Conservation (phyloP, 2,797 vertebrate species). For the Sus cebifrons region DNA sequence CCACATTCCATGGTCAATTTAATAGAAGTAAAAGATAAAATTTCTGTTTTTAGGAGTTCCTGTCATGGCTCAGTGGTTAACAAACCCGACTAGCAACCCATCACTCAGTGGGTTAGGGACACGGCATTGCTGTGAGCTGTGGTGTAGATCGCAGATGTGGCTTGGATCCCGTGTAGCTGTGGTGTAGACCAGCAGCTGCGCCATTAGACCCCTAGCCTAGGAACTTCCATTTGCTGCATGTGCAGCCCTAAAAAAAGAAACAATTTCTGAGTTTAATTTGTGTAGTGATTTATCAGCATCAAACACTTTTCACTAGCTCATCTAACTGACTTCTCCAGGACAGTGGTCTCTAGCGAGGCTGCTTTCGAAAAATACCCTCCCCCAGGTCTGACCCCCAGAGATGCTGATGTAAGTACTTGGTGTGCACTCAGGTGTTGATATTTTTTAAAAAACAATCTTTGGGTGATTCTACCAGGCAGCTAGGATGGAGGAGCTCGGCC, state of each 20-base stretch:
- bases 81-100: too few species aligned
- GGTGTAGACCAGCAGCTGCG: too few species aligned
- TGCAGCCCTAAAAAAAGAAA: background rate
- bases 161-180: too few species aligned
- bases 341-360: background rate
- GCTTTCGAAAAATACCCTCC: background rate
- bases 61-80: too few species aligned
- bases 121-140: too few species aligned
- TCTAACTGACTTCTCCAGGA: background rate
- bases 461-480: background rate
- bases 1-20: too few species aligned
- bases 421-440: background rate
- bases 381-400: background rate
- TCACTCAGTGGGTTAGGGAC: too few species aligned
- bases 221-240: too few species aligned
- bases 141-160: too few species aligned
- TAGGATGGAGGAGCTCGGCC: background rate
- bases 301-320: background rate
- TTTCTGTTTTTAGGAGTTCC: background rate
- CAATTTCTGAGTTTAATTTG: background rate
- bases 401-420: background rate
- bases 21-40: background rate
- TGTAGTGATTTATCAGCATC: background rate
- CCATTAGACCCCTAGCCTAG: too few species aligned
- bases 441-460: background rate